A percentile compares a stretch with the other conserved stretches of the same genome.
Evolutionary conservation across 2,113 vertebrate species (phyloP).

Genomic region (Cyphomyrus discorhynchus): DNA sequence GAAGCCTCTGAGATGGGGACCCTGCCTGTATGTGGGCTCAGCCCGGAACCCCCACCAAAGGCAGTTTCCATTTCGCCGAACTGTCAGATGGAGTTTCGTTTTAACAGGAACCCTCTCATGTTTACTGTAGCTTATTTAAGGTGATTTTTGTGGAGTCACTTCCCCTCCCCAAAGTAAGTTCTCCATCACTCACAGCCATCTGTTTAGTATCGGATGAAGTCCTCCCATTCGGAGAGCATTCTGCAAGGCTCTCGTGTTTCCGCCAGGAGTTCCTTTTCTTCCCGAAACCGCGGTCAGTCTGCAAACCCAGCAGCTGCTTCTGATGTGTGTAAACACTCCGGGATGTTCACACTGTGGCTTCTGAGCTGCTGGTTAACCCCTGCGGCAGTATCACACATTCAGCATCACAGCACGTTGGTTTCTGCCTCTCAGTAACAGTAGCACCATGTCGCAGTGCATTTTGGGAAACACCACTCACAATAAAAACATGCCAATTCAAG

Average conservation of each 20-base stretch:
- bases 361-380: neutral
- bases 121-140: conserved; percentile 33
- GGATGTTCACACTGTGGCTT: neutral
- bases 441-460: neutral
- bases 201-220: conserved; percentile 31
- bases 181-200: conserved; percentile 28
- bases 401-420: neutral
- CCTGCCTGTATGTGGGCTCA: neutral
- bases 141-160: conserved; percentile 21
- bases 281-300: conserved; percentile 1
- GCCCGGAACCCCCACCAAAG: neutral
- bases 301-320: conserved; percentile 33
- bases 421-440: neutral
- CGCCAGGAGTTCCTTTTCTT: neutral
- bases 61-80: neutral
- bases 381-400: neutral
- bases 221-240: conserved; percentile 19
- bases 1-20: neutral
- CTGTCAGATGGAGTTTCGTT: conserved; percentile 24
- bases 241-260: conserved; percentile 20
- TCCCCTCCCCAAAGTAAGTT: conserved; percentile 22
- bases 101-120: conserved; percentile 17
- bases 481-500: neutral
- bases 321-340: conserved; percentile 12
- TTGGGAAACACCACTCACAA: neutral